Evolutionary conservation across 1,140 invertebrate genomes (phyloP), one percentile per base, ranked within the genome.

Genomic region (Potamilus streckersoni): DNA sequence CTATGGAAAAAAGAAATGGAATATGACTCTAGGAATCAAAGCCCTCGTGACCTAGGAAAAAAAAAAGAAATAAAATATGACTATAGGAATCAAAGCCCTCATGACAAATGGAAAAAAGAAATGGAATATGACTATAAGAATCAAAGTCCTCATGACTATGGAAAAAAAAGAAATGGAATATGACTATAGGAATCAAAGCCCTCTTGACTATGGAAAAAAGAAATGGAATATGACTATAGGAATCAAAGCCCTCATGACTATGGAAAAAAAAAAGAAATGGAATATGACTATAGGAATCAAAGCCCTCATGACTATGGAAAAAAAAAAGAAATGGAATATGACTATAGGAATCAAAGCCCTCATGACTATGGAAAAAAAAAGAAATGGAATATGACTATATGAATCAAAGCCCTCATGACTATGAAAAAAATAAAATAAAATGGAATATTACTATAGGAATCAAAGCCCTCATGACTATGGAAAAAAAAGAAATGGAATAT

Each of bases 111-210:
- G 14, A 69, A 31, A 31, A 17, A 67, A 19, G 4, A 49, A 67
- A 2, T 13, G 14, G 13, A 74, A 68, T 67, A n/a, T n/a, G n/a
- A n/a, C n/a, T n/a, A n/a, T n/a, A n/a, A n/a, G n/a, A n/a, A 90
- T 96, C 97, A 88, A 96, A 97, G 85, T 94, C 97, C 89, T 99
- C 97, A 84, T 97, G 96, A 5, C 96, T 96, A 93, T 95, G 86
- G 71, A 92, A 92, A 68, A 83, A 73, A 79, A 78, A 66, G 55
- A 83, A 68, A 73, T 74, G 71, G 72, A 60, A 31, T 58, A 38
- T 38, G 58, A 23, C 27, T 27, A 31, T 31, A 19, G 55, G n/a
- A 14, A 59, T 59, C 20, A 69, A 57, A 58, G 11, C 11, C 55
- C 20, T 20, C 19, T 3, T 15, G 58, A 55, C 23, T 57, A n/a